Evolutionary conservation across 2,888 invertebrate species (phyloP).

Genomic region (Chrysolina haemoptera): DNA sequence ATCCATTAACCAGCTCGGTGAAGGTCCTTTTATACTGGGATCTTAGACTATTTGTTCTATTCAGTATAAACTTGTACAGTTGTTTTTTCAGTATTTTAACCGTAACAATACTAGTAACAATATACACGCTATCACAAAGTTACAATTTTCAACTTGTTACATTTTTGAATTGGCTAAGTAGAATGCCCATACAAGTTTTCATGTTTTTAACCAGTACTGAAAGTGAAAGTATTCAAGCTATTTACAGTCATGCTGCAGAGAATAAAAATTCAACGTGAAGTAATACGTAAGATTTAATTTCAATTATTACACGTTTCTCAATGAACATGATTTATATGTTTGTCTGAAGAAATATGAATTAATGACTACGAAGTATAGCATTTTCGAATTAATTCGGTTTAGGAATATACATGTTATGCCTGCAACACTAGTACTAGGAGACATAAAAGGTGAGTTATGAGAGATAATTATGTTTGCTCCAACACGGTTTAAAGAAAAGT

Average conservation of each 20-base stretch:
- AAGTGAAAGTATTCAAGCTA: not conserved
- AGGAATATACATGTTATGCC: not conserved
- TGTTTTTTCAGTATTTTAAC: no score
- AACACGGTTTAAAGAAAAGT: no score
- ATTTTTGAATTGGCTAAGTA: not conserved
- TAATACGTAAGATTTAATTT: conserved; percentile 2
- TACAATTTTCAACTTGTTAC: not conserved
- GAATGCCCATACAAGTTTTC: not conserved
- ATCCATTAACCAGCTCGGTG: no score
- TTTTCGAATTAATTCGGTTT: not conserved
- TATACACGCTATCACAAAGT: no score
- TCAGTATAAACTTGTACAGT: no score
- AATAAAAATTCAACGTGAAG: conserved; percentile 1
- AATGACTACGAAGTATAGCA: not conserved
- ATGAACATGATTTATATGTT: conserved; percentile 1
- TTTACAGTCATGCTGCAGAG: not conserved
- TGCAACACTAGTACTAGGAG: not conserved
- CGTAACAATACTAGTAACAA: no score
- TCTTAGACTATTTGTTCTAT: no score
- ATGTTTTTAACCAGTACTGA: conserved; percentile 2
- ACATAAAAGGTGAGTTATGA: no score
- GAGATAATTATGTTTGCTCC: no score
- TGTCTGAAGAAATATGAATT: not conserved
- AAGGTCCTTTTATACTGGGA: no score
- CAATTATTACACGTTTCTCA: not conserved